phyloP scores from a whole-genome alignment of 2,797 vertebrate genomes.

The Cossypha niveicapilla region DNA sequence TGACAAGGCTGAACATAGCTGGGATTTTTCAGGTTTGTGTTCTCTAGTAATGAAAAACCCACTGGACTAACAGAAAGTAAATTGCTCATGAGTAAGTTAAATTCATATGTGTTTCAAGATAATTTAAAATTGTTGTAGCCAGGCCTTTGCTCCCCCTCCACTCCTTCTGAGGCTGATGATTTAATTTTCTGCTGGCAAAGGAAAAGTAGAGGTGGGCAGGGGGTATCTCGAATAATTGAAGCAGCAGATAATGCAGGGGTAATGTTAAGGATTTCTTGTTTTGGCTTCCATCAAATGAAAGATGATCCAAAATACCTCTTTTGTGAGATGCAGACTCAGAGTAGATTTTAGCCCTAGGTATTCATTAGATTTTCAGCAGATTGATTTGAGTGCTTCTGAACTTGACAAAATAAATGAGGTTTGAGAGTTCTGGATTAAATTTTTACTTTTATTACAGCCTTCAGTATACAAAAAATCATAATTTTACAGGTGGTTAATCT shows the following conservation, averaged over 20 bases:
- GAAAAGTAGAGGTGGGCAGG: not conserved
- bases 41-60: not conserved
- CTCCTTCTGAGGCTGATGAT: not conserved
- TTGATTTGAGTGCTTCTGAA: slow-evolving; percentile 14
- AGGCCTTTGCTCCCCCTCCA: not conserved
- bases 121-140: not conserved
- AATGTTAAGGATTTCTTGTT: not conserved
- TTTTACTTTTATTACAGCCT: slow-evolving; percentile 1
- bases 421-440: slow-evolving; percentile 36
- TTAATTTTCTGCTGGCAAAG: not conserved
- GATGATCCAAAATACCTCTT: not conserved
- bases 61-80: not conserved
- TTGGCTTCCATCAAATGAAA: not conserved
- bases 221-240: not conserved
- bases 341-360: slow-evolving; percentile 11
- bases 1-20: not conserved
- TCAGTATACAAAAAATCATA: not conserved
- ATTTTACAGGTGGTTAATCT: slow-evolving; percentile 28
- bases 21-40: not conserved
- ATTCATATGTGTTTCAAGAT: not conserved
- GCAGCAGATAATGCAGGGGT: not conserved
- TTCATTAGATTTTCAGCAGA: slow-evolving; percentile 39
- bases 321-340: not conserved
- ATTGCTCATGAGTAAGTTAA: not conserved
- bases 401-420: slow-evolving; percentile 5